Conservation (phyloP, 2,888 invertebrate species). For the Tipula helvola region DNA sequence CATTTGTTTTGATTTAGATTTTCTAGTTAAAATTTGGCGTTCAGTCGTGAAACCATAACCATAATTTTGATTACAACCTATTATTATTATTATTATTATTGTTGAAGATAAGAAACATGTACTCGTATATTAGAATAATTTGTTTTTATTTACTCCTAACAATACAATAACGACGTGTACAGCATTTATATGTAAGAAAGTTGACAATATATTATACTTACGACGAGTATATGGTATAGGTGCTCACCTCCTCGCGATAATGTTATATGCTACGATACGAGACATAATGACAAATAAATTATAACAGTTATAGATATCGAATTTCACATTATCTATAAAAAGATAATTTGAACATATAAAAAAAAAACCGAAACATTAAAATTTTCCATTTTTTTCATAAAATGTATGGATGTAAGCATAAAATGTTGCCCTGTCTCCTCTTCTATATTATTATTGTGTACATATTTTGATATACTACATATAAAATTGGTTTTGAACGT, state of each 20-base stretch:
- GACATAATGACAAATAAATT: neutral
- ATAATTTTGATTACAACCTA: neutral
- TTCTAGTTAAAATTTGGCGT: neutral
- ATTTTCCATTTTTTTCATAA: neutral
- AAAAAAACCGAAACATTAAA: neutral
- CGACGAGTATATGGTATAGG: no score
- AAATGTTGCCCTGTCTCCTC: neutral
- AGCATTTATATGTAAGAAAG: neutral
- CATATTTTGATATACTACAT: neutral
- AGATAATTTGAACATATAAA: neutral
- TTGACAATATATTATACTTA: neutral
- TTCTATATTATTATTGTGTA: neutral
- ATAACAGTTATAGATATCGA: neutral
- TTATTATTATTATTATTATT: neutral
- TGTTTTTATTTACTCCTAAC: neutral
- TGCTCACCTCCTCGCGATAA: no score
- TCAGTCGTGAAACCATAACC: neutral
- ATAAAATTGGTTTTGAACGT: neutral
- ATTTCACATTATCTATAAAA: neutral
- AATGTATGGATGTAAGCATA: neutral
- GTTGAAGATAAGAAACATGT: neutral
- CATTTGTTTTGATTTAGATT: neutral
- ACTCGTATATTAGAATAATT: neutral
- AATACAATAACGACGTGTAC: neutral
- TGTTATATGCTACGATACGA: no score